Conservation (phyloP, 2,797 vertebrate genomes). For the Urosaurus nigricauda region DNA sequence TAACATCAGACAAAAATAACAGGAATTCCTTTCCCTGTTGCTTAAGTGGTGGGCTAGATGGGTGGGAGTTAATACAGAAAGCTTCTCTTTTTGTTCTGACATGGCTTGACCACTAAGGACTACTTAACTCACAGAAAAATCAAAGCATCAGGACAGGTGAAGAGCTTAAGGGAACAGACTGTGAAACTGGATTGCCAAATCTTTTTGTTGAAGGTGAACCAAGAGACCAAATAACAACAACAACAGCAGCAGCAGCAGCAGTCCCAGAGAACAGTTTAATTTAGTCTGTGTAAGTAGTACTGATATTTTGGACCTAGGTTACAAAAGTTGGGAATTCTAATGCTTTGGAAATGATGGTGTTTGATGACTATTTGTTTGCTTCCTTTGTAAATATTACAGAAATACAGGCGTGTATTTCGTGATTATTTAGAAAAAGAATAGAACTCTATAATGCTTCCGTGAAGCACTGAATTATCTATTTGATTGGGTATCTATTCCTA, state of each 20-base stretch:
- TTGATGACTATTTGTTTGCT: not conserved
- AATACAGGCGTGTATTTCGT: not conserved
- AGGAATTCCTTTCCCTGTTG: no score
- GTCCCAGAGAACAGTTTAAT: not conserved
- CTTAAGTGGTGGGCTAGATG: no score
- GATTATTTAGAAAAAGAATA: not conserved
- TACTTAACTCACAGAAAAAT: not conserved
- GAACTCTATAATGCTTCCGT: not conserved
- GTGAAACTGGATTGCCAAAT: not conserved
- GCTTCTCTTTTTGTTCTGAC: not conserved
- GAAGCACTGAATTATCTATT: not conserved
- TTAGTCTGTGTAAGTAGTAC: not conserved
- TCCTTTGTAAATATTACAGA: not conserved
- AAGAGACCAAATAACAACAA: no score
- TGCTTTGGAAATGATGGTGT: not conserved
- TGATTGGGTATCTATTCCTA: no score
- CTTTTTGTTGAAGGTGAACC: not conserved
- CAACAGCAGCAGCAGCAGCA: no score
- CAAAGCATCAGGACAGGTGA: not conserved
- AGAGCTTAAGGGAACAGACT: not conserved
- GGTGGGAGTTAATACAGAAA: no score
- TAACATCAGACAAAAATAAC: no score
- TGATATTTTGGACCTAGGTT: not conserved
- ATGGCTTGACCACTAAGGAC: not conserved
- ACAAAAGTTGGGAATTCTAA: not conserved